Conservation (phyloP, 2,797 vertebrate genomes). For the Oreonectes daqikongensis region DNA sequence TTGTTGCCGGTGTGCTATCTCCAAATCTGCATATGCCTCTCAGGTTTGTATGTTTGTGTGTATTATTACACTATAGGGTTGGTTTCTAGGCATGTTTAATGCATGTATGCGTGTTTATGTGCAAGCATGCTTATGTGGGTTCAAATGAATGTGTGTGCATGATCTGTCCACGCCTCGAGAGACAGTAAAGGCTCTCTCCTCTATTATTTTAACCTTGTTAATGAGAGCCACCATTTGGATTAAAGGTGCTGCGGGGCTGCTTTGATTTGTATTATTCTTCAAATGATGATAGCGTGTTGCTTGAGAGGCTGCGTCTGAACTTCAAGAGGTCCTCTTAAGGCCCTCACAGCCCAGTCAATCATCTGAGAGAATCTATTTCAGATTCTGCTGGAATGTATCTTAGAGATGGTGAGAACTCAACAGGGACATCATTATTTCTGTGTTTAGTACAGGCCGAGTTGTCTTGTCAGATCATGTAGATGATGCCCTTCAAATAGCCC, state of each 20-base stretch:
- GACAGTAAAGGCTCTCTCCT: constrained; percentile 35
- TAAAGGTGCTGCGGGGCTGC: constrained; percentile 51
- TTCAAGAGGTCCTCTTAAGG: constrained; percentile 27
- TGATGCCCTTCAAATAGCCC: constrained; percentile 47
- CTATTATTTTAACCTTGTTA: constrained; percentile 65
- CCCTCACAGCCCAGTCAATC: constrained; percentile 22
- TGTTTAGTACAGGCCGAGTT: constrained; percentile 24
- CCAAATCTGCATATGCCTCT: constrained; percentile 13
- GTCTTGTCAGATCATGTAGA: constrained; percentile 47
- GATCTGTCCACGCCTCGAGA: constrained; percentile 4
- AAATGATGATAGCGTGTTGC: constrained; percentile 50
- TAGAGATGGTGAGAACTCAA: constrained; percentile 34
- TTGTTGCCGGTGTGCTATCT: not conserved
- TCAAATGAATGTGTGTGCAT: not conserved
- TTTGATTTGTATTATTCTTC: constrained; percentile 44
- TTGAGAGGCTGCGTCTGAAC: constrained; percentile 56
- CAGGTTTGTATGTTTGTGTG: constrained; percentile 13
- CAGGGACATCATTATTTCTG: constrained; percentile 50
- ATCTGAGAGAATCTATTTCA: constrained; percentile 44
- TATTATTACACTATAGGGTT: not conserved
- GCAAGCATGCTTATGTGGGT: not conserved
- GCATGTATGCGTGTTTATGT: constrained; percentile 1
- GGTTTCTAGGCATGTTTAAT: not conserved
- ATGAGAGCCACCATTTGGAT: constrained; percentile 54
- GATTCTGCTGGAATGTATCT: constrained; percentile 43